Conservation (phyloP, 1,140 invertebrate genomes). For the Drosophila sechellia region DNA sequence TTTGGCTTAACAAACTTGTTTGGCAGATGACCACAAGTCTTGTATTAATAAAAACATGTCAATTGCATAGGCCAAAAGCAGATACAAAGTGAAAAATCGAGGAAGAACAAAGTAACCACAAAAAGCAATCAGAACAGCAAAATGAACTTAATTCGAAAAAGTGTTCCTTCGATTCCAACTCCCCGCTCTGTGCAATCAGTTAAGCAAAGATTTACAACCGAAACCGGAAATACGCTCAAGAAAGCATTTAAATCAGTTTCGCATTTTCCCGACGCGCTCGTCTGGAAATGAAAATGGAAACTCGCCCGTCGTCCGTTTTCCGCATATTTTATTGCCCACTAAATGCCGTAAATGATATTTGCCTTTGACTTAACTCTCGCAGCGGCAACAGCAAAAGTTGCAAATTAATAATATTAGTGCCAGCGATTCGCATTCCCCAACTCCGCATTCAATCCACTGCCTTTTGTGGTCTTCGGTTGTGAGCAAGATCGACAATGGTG, state of each 20-base stretch:
- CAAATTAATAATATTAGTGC: constrained; percentile 71
- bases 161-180: constrained; percentile 11
- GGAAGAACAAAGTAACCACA: constrained; percentile 29
- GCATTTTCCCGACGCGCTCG: constrained; percentile 52
- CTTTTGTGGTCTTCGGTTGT: constrained; percentile 14
- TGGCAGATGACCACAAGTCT: constrained; percentile 19
- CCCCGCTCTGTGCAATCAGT: constrained; percentile 29
- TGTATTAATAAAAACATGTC: constrained; percentile 24
- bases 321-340: constrained; percentile 65
- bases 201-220: constrained; percentile 43
- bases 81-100: background rate
- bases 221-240: constrained; percentile 58
- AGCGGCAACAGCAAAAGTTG: constrained; percentile 34
- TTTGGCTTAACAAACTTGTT: background rate
- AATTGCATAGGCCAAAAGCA: constrained; percentile 20
- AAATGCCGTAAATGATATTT: constrained; percentile 66
- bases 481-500: constrained; percentile 23
- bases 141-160: constrained; percentile 35
- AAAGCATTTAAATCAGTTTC: constrained; percentile 76
- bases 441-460: too few species aligned
- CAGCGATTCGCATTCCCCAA: constrained; percentile 3
- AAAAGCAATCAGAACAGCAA: constrained; percentile 35
- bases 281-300: constrained; percentile 38
- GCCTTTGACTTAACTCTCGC: constrained; percentile 31
- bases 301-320: constrained; percentile 17